Evolutionary conservation across 2,888 invertebrate species (phyloP), one percentile per base, ranked within the genome.

Genomic region (Drosophila setosimentum): DNA sequence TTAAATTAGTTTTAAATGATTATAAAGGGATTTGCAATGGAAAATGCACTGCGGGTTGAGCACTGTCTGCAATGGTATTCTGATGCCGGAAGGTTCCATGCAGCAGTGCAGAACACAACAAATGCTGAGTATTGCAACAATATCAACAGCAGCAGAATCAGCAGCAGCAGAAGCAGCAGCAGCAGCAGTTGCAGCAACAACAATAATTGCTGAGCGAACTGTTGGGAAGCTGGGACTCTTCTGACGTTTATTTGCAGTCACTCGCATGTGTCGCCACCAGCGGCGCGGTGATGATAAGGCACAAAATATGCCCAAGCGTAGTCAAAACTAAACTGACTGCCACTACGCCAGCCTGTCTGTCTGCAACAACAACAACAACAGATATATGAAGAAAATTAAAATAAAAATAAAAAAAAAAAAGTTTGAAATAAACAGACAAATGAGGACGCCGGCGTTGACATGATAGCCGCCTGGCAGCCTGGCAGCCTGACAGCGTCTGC

Each of bases 371-470:
- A 63, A 21, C 35, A 62, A 49, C 50, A 59, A 11, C 49, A 67
- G 24, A 24, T 61, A 61, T 48, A 58, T 65, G 59, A 60, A 65
- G 40, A 63, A 73, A 77, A 77, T 67, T 65, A 71, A 73, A 74
- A 78, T 40, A 74, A 78, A 74, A 73, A 33, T 5, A 50, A 78
- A 72, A 59, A 69, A 72, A 59, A 69, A 76, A 69, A 65, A 70
- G 42, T 54, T 80, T 69, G 73, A 68, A 64, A 75, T 82, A 82
- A 80, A 79, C 83, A 77, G 80, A 80, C 87, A 88, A 88, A 88
- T 90, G 88, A 89, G 90, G 76, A 88, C 84, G 90, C 61, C 82
- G 73, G 63, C 88, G 84, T 89, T 89, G 89, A 86, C 87, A 89
- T 89, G 89, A 86, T 87, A 85, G 80, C 80, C 80, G 79, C 77